A percentile compares a stretch with the other conserved stretches of the same genome.
Evolutionary conservation across 2,113 vertebrate genomes (phyloP).

Genomic region (Pachycephala philippinensis): DNA sequence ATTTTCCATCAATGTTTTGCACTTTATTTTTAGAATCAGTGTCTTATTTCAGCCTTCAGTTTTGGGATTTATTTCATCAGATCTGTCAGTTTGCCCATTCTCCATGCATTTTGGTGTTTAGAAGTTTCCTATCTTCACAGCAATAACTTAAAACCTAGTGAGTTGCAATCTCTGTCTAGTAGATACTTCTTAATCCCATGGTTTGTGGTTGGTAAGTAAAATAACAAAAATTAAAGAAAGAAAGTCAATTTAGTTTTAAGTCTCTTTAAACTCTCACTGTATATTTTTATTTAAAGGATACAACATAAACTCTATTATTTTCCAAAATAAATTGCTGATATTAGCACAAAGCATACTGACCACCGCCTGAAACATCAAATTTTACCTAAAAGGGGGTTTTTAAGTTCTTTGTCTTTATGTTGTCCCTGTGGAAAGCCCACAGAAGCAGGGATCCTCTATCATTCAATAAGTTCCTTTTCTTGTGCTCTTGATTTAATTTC

Average conservation of each 20-base stretch:
- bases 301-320: neutral
- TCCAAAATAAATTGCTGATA: neutral
- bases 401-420: neutral
- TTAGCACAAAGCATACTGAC: neutral
- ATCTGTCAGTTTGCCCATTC: neutral
- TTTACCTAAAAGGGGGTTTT: neutral
- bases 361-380: neutral
- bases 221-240: neutral
- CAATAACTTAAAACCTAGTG: neutral
- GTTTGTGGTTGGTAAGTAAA: neutral
- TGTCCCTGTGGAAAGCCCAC: neutral
- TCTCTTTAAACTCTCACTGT: neutral
- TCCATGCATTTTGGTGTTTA: neutral
- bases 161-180: neutral
- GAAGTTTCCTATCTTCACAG: neutral
- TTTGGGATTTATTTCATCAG: neutral
- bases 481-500: constrained; percentile 14
- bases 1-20: neutral
- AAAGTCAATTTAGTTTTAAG: neutral
- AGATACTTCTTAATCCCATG: neutral
- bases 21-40: neutral
- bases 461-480: constrained; percentile 16
- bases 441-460: neutral
- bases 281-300: neutral
- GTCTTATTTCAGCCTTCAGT: neutral